Base-by-base conservation (phyloP, 1,140 invertebrate species). In the Manduca sexta region DNA sequence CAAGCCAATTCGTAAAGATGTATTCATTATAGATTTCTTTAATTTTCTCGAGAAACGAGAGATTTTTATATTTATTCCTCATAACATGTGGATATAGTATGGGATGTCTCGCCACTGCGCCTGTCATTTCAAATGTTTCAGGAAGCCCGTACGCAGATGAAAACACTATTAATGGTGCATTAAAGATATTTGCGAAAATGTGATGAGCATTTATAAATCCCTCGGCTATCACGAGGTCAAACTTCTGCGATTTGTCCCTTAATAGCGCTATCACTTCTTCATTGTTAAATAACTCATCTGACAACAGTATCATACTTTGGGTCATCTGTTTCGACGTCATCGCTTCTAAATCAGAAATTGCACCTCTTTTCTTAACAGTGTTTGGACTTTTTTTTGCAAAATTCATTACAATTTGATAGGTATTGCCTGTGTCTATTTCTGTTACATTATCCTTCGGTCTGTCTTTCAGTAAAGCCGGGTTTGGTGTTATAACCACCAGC, bases 401-500 rank as follows among this genome's bases (percentile, higher is more conserved):
- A n/a, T n/a, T 26, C 21, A 26, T 3, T 2, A 26, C 21, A 26
- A 8, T 26, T n/a, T n/a, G n/a, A 14, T 35, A 35, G 10, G 34
- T n/a, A 12, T 13, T 35, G 1, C 12, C 34, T n/a, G 14, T 30
- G 11, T 46, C 34, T 7, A 48, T 48, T 48, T 48, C 46, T 48
- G 37, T 40, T 3, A 40, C 2, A 31, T 48, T 48, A n/a, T 48
- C 15, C 2, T 8, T n/a, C 4, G 21, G 8, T 15, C 7, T 12
- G 1, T 14, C 29, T 12, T 48, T 33, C n/a, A 10, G 21, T 2
- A 14, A 21, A 4, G 8, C 11, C 3, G 37, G 46, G 15, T 48
- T 31, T 8, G 46, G 33, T 16, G 46, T 48, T 4, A 48, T 37
- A 8, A 41, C 14, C 8, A 48, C 46, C 3, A 48, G 1, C 17